A percentile compares a stretch with the other conserved stretches of the same genome.
These are phyloP conservation scores for Nansenia antarctica DNA, from an alignment of 2,113 vertebrate genomes.

Conservation along the genomic window DNA sequence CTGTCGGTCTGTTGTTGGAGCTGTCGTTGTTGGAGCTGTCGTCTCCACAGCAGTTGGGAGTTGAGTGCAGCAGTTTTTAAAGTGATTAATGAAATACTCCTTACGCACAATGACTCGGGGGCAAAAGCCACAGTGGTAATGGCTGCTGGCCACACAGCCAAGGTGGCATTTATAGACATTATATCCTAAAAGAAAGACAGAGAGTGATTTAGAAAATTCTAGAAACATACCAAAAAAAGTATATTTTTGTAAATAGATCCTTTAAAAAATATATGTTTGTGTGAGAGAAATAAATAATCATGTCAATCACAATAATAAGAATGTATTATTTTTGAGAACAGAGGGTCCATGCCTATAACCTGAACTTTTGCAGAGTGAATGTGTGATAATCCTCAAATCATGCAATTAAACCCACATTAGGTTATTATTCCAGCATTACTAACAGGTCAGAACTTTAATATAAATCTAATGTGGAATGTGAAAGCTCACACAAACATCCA, in stretches of 20 bases:
- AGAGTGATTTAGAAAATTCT: constrained; percentile 5
- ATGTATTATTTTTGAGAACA: background rate
- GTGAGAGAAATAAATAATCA: constrained; percentile 1
- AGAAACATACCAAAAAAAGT: constrained; percentile 1
- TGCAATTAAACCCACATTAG: constrained; percentile 4
- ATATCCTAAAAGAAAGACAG: constrained; percentile 6
- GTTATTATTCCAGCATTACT: constrained; percentile 2
- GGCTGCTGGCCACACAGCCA: constrained; percentile 1
- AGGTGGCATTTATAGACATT: background rate
- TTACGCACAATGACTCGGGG: too few species aligned
- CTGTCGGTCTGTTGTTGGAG: background rate
- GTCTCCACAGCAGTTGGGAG: too few species aligned
- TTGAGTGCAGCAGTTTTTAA: too few species aligned
- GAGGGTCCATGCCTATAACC: too few species aligned
- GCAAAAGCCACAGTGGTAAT: constrained; percentile 7
- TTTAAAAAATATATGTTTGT: background rate
- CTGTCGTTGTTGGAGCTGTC: background rate
- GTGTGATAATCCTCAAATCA: background rate
- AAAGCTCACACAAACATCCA: too few species aligned
- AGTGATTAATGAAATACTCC: too few species aligned
- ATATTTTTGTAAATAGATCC: background rate
- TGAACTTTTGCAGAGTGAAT: too few species aligned
- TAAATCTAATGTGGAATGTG: too few species aligned
- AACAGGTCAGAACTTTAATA: constrained; percentile 1
- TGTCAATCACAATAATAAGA: background rate